Evolutionary conservation across 1,140 invertebrate species (phyloP), one percentile per base, ranked within the genome.

Genomic region (Chelonus insularis): DNA sequence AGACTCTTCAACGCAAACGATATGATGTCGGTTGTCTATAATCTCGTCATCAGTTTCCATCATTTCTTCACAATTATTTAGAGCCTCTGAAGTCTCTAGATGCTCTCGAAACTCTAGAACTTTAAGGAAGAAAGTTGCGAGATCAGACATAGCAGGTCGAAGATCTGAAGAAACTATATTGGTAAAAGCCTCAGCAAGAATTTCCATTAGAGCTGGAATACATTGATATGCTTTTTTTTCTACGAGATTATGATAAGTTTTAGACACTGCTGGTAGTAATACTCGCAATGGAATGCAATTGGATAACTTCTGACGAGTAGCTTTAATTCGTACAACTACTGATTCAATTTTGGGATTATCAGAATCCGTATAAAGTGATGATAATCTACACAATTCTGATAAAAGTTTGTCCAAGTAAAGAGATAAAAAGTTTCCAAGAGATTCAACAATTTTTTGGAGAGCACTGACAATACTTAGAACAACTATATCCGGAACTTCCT

Each of bases 371-470:
- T 83, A 78, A 14, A 75, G 52, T 2, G 72, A 84, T 20, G 79
- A 82, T 6, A 90, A 69, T 62, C 84, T 82, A 18, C 86, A 84
- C 11, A 92, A 73, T 60, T 88, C 86, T 2, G 80, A 82, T 1
- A 95, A 71, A 23, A 96, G 84, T 63, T 91, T 88, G 58, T 89
- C 84, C 25, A 96, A 76, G 77, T 95, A 96, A 0, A 92, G 88
- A 65, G 91, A 94, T 18, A 96, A 75, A 70, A 96, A 95, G 2
- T 89, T 79, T 0, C 91, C 87, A 18, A 95, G 70, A 16, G 88
- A 89, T 67, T 94, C 90, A 1, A 95, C 84, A 18, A 96, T 86
- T 74, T 92, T 94, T 56, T 90, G 87, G 14, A 94, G 74, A 0
- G 90, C 86, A 11, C 90, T 91, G 0, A 94, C 83, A 7, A 90